phyloP scores from a whole-genome alignment of 92 coral and sea anemone genomes.

The Actinostola sp. region DNA sequence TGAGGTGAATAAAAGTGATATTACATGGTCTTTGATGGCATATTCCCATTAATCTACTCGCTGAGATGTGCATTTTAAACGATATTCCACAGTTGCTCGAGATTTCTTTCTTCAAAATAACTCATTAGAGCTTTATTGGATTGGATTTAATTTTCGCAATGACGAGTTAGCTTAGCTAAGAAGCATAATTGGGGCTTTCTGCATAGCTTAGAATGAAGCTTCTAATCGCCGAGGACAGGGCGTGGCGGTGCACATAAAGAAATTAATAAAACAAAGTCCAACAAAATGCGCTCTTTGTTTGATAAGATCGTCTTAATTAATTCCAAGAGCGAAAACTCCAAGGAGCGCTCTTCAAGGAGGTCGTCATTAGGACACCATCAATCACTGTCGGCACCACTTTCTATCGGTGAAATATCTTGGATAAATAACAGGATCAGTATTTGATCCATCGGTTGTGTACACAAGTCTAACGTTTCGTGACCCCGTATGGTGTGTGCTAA shows the following conservation, averaged over 20 bases:
- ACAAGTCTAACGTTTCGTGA: constrained; percentile 42
- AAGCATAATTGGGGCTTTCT: background rate
- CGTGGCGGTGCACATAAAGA: constrained; percentile 10
- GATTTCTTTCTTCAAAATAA: too few relatives aligned
- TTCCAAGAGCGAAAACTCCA: constrained; percentile 40
- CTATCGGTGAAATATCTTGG: constrained; percentile 64
- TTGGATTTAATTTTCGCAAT: background rate
- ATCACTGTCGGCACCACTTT: constrained; percentile 70
- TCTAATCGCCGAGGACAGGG: constrained; percentile 10
- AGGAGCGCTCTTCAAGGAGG: constrained; percentile 83
- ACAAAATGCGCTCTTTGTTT: constrained; percentile 17
- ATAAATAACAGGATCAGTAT: constrained; percentile 65
- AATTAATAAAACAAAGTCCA: constrained; percentile 19
- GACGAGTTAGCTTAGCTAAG: background rate
- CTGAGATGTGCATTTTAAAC: background rate
- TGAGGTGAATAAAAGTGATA: too few relatives aligned
- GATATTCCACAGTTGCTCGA: background rate
- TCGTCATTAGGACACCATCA: constrained; percentile 82
- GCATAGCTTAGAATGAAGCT: constrained; percentile 1
- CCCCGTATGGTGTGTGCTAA: constrained; percentile 17
- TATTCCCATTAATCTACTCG: too few relatives aligned
- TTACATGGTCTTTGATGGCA: too few relatives aligned
- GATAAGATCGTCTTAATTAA: constrained; percentile 62
- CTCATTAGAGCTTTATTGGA: too few relatives aligned
- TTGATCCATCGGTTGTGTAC: constrained; percentile 67